Evolutionary conservation across 2,797 vertebrate species (phyloP).

Genomic region (Anguilla megastoma): DNA sequence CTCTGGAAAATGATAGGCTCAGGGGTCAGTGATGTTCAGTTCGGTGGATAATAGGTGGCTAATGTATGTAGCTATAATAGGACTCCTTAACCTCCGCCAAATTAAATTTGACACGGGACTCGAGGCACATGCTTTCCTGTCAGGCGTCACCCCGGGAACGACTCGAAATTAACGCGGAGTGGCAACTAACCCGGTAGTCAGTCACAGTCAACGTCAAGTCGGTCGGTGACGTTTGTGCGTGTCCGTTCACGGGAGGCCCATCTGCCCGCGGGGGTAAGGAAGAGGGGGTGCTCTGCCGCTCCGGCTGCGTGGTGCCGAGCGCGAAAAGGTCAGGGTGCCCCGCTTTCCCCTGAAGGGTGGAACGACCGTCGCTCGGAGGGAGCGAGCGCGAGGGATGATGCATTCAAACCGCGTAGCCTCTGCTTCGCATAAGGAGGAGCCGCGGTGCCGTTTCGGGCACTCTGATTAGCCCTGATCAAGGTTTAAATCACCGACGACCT

Average conservation of each 20-base stretch:
- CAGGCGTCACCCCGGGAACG: not conserved
- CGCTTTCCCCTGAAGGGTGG: not conserved
- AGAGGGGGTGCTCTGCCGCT: too few species aligned
- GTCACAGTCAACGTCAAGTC: not conserved
- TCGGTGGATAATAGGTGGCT: not conserved
- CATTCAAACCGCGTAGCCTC: not conserved
- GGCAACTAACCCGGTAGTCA: not conserved
- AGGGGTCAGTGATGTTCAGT: not conserved
- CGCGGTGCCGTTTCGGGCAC: not conserved
- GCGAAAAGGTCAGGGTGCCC: not conserved
- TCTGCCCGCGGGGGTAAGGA: not conserved
- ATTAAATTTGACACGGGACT: not conserved
- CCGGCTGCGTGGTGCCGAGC: not conserved
- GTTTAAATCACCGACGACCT: not conserved
- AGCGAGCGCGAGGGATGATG: not conserved
- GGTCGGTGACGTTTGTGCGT: not conserved
- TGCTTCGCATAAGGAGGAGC: not conserved
- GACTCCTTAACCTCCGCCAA: conserved; percentile 4
- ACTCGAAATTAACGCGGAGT: not conserved
- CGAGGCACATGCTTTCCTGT: not conserved
- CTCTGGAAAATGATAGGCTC: not conserved
- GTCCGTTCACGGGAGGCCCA: not conserved
- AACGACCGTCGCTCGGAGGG: not conserved
- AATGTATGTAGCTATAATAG: conserved; percentile 15
- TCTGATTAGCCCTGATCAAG: not conserved